phyloP scores from a whole-genome alignment of 2,888 invertebrate species.

The Phaedon cochleariae region DNA sequence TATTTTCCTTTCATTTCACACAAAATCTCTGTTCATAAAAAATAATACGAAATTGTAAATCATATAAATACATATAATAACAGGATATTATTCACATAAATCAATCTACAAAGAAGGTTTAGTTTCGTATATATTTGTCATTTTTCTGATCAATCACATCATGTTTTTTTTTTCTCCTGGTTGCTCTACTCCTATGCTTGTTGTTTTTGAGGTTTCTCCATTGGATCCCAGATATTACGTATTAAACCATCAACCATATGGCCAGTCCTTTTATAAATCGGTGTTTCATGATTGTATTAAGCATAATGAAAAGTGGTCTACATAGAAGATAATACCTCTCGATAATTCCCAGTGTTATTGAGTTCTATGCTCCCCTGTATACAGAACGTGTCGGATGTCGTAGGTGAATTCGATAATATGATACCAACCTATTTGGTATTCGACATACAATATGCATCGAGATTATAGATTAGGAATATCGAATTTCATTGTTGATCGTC shows the following conservation, averaged over 20 bases:
- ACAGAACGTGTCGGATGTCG: slow-evolving; percentile 37
- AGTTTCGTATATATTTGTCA: too few species aligned
- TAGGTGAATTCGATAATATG: not conserved
- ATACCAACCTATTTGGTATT: not conserved
- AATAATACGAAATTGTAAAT: not conserved
- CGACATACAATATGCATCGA: not conserved
- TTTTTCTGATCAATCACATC: not conserved
- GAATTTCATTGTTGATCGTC: not conserved
- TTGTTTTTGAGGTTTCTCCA: too few species aligned
- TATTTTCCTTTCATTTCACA: too few species aligned
- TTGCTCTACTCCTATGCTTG: slow-evolving; percentile 25
- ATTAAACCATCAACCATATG: slow-evolving; percentile 38
- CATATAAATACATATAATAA: not conserved
- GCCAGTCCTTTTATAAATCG: slow-evolving; percentile 43
- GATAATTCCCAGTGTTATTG: slow-evolving; percentile 38
- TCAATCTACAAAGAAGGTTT: too few species aligned
- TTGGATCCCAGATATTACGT: slow-evolving; percentile 27
- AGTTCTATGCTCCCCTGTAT: slow-evolving; percentile 24
- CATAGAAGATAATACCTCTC: too few species aligned
- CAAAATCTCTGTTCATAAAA: too few species aligned
- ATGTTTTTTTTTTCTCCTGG: not conserved
- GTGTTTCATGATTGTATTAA: slow-evolving; percentile 30
- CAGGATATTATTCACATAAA: too few species aligned
- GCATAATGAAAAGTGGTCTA: slow-evolving; percentile 38
- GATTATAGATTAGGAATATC: not conserved